phyloP scores from a whole-genome alignment of 2,888 invertebrate species.

The Muschampia plurimacula region DNA sequence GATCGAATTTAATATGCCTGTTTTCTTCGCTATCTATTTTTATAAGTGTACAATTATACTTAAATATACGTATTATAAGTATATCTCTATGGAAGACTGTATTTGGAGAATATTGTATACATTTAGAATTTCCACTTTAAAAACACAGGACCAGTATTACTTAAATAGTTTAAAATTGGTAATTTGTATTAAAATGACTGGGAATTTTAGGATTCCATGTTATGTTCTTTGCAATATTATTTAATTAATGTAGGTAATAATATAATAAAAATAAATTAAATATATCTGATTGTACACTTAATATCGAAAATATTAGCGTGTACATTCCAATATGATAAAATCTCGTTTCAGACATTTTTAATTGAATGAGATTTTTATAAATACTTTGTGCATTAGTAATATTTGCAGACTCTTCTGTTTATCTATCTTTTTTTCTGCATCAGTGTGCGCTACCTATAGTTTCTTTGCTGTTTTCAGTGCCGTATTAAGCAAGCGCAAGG shows the following conservation, averaged over 20 bases:
- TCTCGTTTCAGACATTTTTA: too few species aligned
- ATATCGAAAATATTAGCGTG: too few species aligned
- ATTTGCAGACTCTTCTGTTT: too few species aligned
- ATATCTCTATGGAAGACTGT: constrained; percentile 49
- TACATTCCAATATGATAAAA: too few species aligned
- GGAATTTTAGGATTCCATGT: not conserved
- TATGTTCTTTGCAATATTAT: not conserved
- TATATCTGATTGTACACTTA: too few species aligned
- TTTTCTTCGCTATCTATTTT: constrained; percentile 38
- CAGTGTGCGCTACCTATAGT: too few species aligned
- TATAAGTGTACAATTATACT: constrained; percentile 30
- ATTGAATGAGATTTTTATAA: too few species aligned
- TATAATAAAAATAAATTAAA: too few species aligned
- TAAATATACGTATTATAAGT: constrained; percentile 35
- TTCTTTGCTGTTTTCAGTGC: too few species aligned
- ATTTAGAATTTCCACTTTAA: constrained; percentile 37
- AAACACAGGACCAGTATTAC: constrained; percentile 30
- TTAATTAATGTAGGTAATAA: not conserved
- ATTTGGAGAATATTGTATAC: constrained; percentile 45
- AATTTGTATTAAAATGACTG: not conserved
- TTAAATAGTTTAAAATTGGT: not conserved
- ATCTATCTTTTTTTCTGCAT: too few species aligned
- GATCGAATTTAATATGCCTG: constrained; percentile 41
- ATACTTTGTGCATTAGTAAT: too few species aligned
- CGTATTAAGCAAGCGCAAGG: too few species aligned